Evolutionary conservation across 2,888 invertebrate genomes (phyloP).

Genomic region (Meteorus cinctellus): DNA sequence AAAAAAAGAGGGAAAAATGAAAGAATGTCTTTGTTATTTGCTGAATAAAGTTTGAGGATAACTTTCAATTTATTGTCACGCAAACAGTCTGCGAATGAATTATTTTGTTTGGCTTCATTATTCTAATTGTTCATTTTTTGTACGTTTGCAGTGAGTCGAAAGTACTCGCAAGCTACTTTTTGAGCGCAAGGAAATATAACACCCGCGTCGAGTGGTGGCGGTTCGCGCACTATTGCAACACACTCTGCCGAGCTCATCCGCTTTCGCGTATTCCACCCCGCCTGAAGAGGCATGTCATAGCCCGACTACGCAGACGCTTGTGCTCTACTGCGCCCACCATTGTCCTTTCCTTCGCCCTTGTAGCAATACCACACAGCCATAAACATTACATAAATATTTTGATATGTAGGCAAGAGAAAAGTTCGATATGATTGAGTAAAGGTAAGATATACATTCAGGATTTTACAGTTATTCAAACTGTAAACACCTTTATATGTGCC

Average conservation of each 20-base stretch:
- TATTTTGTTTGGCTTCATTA: neutral
- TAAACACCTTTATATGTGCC: neutral
- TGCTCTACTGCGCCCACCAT: slow-evolving; percentile 31
- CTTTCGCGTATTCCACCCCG: slow-evolving; percentile 53
- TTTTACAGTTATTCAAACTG: neutral
- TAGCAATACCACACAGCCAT: neutral
- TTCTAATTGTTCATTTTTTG: neutral
- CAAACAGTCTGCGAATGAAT: neutral
- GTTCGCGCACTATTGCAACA: slow-evolving; percentile 65
- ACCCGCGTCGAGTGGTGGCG: slow-evolving; percentile 69
- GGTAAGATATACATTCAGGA: neutral
- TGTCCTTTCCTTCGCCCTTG: slow-evolving; percentile 30
- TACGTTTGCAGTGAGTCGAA: neutral
- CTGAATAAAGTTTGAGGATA: neutral
- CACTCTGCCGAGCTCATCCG: slow-evolving; percentile 52
- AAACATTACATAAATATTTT: neutral
- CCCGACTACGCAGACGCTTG: slow-evolving; percentile 50
- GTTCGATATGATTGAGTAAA: neutral
- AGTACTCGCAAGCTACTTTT: neutral
- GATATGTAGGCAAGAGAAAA: neutral
- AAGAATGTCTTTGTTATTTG: neutral
- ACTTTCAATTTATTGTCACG: neutral
- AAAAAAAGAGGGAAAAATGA: neutral
- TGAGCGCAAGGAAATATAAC: slow-evolving; percentile 39
- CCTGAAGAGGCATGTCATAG: slow-evolving; percentile 16